These are phyloP conservation scores for Diabrotica balteata DNA, from an alignment of 2,888 invertebrate genomes.

Conservation along the genomic window DNA sequence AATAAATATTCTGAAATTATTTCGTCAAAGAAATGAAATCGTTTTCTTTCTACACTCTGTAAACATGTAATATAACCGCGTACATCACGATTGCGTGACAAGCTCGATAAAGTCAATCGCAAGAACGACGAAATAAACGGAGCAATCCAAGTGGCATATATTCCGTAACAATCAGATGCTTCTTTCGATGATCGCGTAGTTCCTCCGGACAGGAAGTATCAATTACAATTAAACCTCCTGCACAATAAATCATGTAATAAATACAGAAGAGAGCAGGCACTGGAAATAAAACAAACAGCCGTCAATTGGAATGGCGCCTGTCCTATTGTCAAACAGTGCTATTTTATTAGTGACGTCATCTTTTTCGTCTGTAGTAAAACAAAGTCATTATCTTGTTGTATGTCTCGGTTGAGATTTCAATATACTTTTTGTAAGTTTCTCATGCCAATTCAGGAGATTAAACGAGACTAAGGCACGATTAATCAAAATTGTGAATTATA, in stretches of 20 bases:
- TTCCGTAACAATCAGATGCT: conserved; percentile 16
- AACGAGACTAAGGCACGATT: too few species aligned
- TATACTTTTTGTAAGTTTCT: background rate
- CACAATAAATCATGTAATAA: conserved; percentile 60
- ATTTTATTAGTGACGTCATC: conserved; percentile 51
- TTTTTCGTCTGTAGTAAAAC: conserved; percentile 46
- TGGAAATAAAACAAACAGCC: conserved; percentile 58
- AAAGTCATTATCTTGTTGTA: conserved; percentile 40
- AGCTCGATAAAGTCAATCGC: too few species aligned
- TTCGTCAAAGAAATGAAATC: too few species aligned
- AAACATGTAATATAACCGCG: too few species aligned
- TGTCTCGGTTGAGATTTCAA: conserved; percentile 34
- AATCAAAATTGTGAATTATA: too few species aligned
- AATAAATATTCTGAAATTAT: too few species aligned
- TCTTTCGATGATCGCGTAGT: conserved; percentile 37
- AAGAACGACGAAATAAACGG: background rate
- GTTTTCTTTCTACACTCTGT: too few species aligned
- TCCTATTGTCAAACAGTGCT: conserved; percentile 53
- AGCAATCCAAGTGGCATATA: conserved; percentile 8
- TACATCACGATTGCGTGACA: too few species aligned
- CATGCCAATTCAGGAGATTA: background rate
- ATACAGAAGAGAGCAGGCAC: conserved; percentile 56
- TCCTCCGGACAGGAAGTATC: conserved; percentile 57
- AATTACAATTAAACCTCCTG: conserved; percentile 58
- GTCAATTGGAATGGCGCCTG: conserved; percentile 60